phyloP scores from a whole-genome alignment of 2,888 invertebrate genomes.

The Byasa hedistus region DNA sequence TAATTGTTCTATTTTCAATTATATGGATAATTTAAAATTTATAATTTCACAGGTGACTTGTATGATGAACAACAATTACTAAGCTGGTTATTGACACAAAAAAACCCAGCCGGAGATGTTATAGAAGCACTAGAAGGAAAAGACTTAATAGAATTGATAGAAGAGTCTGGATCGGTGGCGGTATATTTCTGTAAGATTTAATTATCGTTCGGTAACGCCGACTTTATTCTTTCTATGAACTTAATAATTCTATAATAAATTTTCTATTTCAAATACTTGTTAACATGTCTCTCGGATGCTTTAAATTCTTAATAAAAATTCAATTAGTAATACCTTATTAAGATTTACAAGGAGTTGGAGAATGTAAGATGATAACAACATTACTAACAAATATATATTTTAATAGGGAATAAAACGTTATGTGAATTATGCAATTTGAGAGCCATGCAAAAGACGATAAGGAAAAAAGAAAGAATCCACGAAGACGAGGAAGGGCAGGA shows the following conservation, averaged over 20 bases:
- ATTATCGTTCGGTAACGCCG: background rate
- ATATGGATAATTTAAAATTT: background rate
- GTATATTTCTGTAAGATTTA: conserved; percentile 94
- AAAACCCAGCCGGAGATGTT: conserved; percentile 94
- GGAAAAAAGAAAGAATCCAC: conserved; percentile 80
- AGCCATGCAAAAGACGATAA: conserved; percentile 84
- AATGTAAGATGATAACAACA: conserved; percentile 2
- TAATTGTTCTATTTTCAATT: background rate
- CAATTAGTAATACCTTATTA: background rate
- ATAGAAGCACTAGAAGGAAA: conserved; percentile 94
- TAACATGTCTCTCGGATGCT: background rate
- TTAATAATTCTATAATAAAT: background rate
- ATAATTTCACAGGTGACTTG: conserved; percentile 83
- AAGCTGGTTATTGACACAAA: conserved; percentile 94
- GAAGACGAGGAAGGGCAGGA: conserved; percentile 70
- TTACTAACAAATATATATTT: conserved; percentile 49
- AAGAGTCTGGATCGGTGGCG: conserved; percentile 89
- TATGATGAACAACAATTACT: conserved; percentile 93
- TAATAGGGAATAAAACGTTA: conserved; percentile 93
- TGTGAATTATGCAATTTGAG: conserved; percentile 92
- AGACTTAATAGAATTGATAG: conserved; percentile 86
- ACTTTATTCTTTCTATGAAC: background rate
- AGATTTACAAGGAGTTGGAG: background rate
- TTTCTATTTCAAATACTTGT: background rate
- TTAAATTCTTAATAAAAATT: background rate